Evolutionary conservation across 1,140 invertebrate species (phyloP), one percentile per base, ranked within the genome.

Genomic region (Drosophila sulfurigaster): DNA sequence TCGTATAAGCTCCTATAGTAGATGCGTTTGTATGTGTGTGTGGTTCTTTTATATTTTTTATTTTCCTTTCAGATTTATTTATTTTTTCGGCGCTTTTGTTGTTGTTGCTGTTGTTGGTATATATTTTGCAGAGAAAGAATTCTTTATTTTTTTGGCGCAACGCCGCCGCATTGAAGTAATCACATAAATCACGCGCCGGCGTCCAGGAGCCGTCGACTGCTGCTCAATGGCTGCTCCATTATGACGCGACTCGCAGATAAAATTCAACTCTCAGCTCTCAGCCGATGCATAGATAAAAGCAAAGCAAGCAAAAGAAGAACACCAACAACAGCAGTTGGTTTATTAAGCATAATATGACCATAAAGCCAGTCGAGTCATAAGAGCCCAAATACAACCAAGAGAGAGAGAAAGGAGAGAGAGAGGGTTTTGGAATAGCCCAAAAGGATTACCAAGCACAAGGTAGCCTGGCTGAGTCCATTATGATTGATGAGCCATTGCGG

Each of bases 111-210:
- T 6, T 15, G 10, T 48, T 48, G 13, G 32, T 25, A 59, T 46
- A 28, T 59, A 59, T 32, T 52, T 71, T 32, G 28, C 25, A 16
- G 54, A 38, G 8, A 38, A 13, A 3, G 30, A 58, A 32, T 54
- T 63, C n/a, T 71, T 56, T 69, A 68, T 56, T 68, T 78, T 78
- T 88, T 88, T 88, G 79, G 79, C 83, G 83, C 83, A 87, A 87
- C 83, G 75, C 85, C 83, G 83, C 85, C 83, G 83, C 85, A 88
- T 89, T 81, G 85, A 89, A 88, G 85, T 88, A 88, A 88, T 88
- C 85, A 89, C 85, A 89, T 88, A 88, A 88, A 88, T 88, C 85
- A 88, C 78, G 78, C 68, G 78, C 71, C 68, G 69, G 75, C 80
- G 54, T 86, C 71, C 80, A 81, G 77, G 83, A 85, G 82, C 79